Conservation (phyloP, 2,888 invertebrate species). For the Clistopyga incitator region DNA sequence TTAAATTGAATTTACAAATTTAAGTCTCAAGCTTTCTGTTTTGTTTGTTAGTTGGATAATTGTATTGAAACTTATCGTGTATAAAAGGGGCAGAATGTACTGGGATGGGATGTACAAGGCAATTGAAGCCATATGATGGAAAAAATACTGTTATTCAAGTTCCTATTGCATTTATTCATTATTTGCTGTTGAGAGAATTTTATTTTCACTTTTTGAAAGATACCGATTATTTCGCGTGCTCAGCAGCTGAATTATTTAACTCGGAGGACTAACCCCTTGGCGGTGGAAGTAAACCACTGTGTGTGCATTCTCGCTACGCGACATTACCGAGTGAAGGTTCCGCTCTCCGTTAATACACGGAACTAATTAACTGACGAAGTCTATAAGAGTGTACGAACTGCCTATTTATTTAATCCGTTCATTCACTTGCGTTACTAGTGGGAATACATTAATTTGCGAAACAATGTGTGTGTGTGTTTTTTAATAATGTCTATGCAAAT, state of each 20-base stretch:
- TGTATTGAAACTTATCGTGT: no score
- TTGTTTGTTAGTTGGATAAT: no score
- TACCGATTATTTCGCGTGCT: background rate
- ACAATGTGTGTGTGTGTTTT: slow-evolving; percentile 5
- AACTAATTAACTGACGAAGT: slow-evolving; percentile 64
- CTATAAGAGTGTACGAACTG: background rate
- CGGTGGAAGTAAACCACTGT: slow-evolving; percentile 25
- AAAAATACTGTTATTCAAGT: no score
- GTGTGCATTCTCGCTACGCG: slow-evolving; percentile 39
- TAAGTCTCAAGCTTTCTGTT: no score
- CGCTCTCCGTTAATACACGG: slow-evolving; percentile 65
- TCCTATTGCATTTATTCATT: no score
- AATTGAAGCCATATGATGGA: no score
- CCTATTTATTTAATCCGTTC: slow-evolving; percentile 26
- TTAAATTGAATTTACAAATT: no score
- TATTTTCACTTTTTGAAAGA: background rate
- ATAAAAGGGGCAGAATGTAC: no score
- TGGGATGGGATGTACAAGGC: no score
- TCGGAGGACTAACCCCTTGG: background rate
- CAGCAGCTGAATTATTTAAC: background rate
- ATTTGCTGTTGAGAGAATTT: background rate
- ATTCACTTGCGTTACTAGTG: slow-evolving; percentile 22
- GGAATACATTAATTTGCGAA: slow-evolving; percentile 8
- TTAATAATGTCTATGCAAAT: slow-evolving; percentile 29
- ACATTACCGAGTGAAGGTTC: slow-evolving; percentile 62